Base-by-base conservation (phyloP, 2,797 vertebrate genomes). In the Sebastes itinus region DNA sequence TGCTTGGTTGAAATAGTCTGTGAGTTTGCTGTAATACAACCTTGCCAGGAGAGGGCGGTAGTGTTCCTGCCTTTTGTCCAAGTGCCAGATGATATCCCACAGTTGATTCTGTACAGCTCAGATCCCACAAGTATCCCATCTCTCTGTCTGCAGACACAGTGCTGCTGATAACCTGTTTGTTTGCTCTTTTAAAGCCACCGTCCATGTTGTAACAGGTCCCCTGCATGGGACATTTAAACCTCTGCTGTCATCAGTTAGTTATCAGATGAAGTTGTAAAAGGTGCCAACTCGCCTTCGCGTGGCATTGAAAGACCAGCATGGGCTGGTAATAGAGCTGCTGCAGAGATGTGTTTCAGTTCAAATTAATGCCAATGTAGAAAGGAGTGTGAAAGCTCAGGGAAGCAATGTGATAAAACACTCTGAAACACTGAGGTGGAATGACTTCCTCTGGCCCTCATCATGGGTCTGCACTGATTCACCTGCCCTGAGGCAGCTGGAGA, bases 151-250 rank as follows among this genome's bases (percentile, higher is more conserved):
- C 77, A 68, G 33, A 58, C 61, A n/a, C 32, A 46, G 69, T 46
- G 30, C 12, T 46, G 8, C 33, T 23, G 38, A 85, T 81, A 54
- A 78, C 60, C 32, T 72, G 59, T 88, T 92, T 89, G 75, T 92
- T 88, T 92, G 80, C 52, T 72, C 67, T 32, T 64, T 76, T 65
- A 46, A n/a, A 77, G 65, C 60, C 63, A 33, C 59, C 75, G 80
- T 72, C 86, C 83, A 3, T 92, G 80, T 89, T 72, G 28, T 25
- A 90, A 80, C 88, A 94, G 73, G 87, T 86, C 85, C 58, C 56
- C 78, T 88, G 87, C 91, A 90, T 80, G 73, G 85, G 88, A 84
- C 92, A 86, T 92, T 88, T 77, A 91, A 92, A 80, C 81, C 79
- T 63, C 62, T 58, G 71, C 80, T 90, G 71, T 89, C 87, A 76